Base-by-base conservation (phyloP, 53 echinoderm and acorn worm species). In the Temnopleurus reevesii region DNA sequence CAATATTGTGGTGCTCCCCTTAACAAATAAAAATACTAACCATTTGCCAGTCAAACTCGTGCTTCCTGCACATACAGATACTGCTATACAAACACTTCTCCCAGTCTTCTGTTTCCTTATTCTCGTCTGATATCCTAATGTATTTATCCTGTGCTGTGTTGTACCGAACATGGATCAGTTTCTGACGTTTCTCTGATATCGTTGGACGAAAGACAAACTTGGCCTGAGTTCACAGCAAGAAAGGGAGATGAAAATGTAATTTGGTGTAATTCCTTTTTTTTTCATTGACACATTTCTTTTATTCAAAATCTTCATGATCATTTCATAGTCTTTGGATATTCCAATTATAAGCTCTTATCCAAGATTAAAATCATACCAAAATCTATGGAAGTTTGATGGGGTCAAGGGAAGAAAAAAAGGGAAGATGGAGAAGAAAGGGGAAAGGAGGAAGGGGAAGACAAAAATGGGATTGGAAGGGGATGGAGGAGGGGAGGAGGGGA, bases 1-100 rank as follows among this genome's bases (percentile, higher is more conserved):
- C 53, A 51, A 51, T 8, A 51, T n/a, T n/a, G n/a, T n/a, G n/a
- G n/a, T n/a, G n/a, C n/a, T n/a, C n/a, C n/a, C n/a, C n/a, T n/a
- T n/a, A n/a, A n/a, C n/a, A 15, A 51, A 51, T 51, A 3, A 4
- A 77, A 10, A 25, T 46, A 35, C 90, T 87, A 83, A 97, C 97
- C 97, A 91, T 97, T 12, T 95, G 87, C 97, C 97, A 97, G 44
- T 98, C 96, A 83, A 84, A 88, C 36, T 98, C 98, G 44, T 96
- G 94, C 57, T 98, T 95, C 85, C 93, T 90, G 54, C 79, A 89
- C 47, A 98, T 91, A 84, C 96, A 91, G 2, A 45, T 53, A 41
- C 89, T 90, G 43, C 26, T 58, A 41, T 76, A 91, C 21, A 93
- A 77, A 29, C 96, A 89, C 34, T 90, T 94, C 86, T 92, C 90